A percentile compares a stretch with the other conserved stretches of the same genome.
Evolutionary conservation across 2,797 vertebrate species (phyloP).

Genomic region (Triplophysa bombifrons): DNA sequence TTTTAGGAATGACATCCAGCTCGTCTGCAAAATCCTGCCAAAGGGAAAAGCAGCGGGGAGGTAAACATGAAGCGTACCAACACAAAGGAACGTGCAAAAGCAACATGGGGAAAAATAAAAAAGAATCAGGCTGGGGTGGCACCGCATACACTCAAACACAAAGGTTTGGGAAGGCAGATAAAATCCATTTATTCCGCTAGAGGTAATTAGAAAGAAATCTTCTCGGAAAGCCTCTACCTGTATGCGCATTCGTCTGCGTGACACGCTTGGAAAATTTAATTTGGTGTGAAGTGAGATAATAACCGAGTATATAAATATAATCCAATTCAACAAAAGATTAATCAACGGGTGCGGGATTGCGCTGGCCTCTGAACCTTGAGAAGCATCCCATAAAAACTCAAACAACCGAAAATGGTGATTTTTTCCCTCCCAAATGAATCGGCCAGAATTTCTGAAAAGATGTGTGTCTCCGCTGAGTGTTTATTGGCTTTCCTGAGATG

Average conservation of each 20-base stretch:
- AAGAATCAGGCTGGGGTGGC: conserved; percentile 13
- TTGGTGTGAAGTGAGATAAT: conserved; percentile 32
- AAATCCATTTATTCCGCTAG: conserved; percentile 38
- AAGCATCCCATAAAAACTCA: background rate
- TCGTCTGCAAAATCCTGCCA: conserved; percentile 89
- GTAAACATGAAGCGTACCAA: conserved; percentile 33
- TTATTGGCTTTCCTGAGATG: conserved; percentile 19
- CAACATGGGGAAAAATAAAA: background rate
- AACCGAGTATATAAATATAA: conserved; percentile 7
- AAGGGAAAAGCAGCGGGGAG: conserved; percentile 28
- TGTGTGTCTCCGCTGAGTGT: background rate
- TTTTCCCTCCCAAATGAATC: background rate
- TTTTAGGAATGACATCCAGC: conserved; percentile 83
- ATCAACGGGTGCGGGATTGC: background rate
- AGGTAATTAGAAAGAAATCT: conserved; percentile 54
- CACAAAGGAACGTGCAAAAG: conserved; percentile 35
- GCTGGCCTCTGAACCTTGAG: background rate
- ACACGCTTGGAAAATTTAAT: conserved; percentile 17
- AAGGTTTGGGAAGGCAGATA: conserved; percentile 20
- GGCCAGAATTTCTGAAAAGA: conserved; percentile 1
- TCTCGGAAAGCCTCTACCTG: conserved; percentile 33
- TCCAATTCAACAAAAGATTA: background rate
- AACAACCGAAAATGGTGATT: background rate
- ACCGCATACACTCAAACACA: conserved; percentile 1
- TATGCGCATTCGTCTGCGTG: conserved; percentile 8